Evolutionary conservation across 2,888 invertebrate species (phyloP), one percentile per base, ranked within the genome.

Genomic region (Dasysyrphus tricinctus): DNA sequence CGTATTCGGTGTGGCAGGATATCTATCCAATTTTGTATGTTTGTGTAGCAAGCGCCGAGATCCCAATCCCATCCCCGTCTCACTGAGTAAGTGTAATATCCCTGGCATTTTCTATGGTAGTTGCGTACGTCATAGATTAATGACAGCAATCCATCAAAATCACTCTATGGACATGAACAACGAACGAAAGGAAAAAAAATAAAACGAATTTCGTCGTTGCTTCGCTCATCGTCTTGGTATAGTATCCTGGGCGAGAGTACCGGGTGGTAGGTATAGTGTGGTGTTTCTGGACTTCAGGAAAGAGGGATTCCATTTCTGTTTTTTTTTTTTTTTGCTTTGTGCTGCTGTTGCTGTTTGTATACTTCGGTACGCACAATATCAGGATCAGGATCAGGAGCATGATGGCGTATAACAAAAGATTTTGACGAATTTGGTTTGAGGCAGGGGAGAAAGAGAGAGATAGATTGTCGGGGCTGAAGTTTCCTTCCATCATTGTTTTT

Each of bases 51-150:
- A 44, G 73, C 47, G 73, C 47, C 59, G 51, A 49, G 74, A 86
- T 82, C 82, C 75, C 82, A 82, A 75, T 75, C 82, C 70, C 86
- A 82, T 67, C 82, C 82, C 86, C 70, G 74, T 72, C 74, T 81
- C 81, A 78, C 78, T 86, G 86, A 86, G 82, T 86, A 82, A 86
- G 81, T 86, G 86, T 86, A 82, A 86, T 82, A 86, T 86, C 86
- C 82, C 73, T 78, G 82, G 88, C 69, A 89, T 89, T 90, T 89
- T 89, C 89, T 89, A 89, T 89, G 91, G 90, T 91, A 93, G 92
- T 91, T 92, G 92, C 91, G 92, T 91, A 92, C 92, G 93, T 92
- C 92, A 92, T 92, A 93, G 93, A 93, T 93, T 93, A 93, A 93
- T 93, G 93, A 90, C 90, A 89, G 90, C 91, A 90, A 92, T 92